Base-by-base conservation (phyloP, 2,113 vertebrate species). In the Gymnobelideus leadbeateri region DNA sequence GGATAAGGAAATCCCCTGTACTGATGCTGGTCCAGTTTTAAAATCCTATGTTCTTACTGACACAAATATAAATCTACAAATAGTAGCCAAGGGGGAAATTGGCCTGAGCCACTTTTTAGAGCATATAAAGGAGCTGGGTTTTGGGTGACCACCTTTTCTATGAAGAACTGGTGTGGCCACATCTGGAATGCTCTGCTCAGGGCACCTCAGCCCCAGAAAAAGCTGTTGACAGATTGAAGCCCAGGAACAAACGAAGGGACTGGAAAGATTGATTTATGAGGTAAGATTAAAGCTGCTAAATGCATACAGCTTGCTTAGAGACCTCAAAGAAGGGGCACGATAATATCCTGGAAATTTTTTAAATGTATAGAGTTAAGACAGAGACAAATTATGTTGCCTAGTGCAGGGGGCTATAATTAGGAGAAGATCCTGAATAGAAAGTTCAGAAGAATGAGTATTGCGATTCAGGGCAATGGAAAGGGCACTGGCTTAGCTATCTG, bases 161-260 rank as follows among this genome's bases (percentile, higher is more conserved):
- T 11, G 0, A 7, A 3, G 5, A 21, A 25, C 52, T 91, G 25
- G 28, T 51, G 37, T 57, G 94, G 50, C 14, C n/a, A 77, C 50
- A 49, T 28, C 50, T 55, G 23, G 19, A 49, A 37, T 23, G 37
- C 25, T 93, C 51, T 28, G 52, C 89, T 2, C 37, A 14, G 3
- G 24, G 28, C 28, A 26, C 28, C 50, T 94, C 26, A 23, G 50
- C 5, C 3, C 7, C 24, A 8, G 37, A 28, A 31, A 92, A 8
- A 51, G 91, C 89, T 93, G 53, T 51, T 92, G 50, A n/a, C 90
- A 89, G 77, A 47, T 47, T 46, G 43, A 52, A 93, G 23, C 89
- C 90, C 96, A n/a, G 26, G 95, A 91, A 54, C 31, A 90, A 37
- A 23, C 31, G 43, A 91, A 90, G 43, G 43, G 43, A 50, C 90